These are phyloP conservation scores for Bombus difficillimus DNA, from an alignment of 1,140 invertebrate species.

Conservation along the genomic window DNA sequence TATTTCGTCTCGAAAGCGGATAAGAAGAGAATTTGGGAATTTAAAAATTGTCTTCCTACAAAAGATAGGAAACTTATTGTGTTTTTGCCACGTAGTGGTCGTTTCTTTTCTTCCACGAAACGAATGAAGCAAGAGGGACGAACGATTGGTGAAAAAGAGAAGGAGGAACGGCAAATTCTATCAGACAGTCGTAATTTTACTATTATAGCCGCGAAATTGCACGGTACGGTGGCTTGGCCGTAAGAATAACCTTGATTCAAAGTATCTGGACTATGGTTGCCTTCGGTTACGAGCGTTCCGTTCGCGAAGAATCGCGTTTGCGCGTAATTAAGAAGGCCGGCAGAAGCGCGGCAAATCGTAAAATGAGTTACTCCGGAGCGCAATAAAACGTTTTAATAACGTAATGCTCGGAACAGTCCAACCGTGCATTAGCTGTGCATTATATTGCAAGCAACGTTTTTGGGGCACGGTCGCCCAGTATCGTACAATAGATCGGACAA, in stretches of 20 bases:
- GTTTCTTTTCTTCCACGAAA: not conserved
- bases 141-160: not conserved
- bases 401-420: not conserved
- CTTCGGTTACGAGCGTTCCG: slow-evolving; percentile 3
- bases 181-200: slow-evolving; percentile 2
- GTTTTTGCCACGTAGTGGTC: too few species aligned
- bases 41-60: too few species aligned
- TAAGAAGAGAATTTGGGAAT: too few species aligned
- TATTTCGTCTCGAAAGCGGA: too few species aligned
- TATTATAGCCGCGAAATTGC: slow-evolving; percentile 34
- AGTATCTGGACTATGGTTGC: not conserved
- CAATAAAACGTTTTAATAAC: slow-evolving; percentile 13
- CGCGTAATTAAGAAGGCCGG: slow-evolving; percentile 16
- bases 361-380: slow-evolving; percentile 13
- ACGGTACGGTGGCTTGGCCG: slow-evolving; percentile 6
- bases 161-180: not conserved
- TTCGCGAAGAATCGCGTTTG: not conserved
- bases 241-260: slow-evolving; percentile 8
- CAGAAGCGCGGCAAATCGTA: slow-evolving; percentile 6
- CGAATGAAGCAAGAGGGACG: not conserved
- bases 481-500: not conserved
- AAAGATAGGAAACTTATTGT: too few species aligned
- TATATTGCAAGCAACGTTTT: not conserved
- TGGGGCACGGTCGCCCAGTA: not conserved
- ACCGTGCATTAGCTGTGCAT: not conserved